These are phyloP conservation scores for Tenualosa ilisha DNA, from an alignment of 2,797 vertebrate species.

Conservation along the genomic window DNA sequence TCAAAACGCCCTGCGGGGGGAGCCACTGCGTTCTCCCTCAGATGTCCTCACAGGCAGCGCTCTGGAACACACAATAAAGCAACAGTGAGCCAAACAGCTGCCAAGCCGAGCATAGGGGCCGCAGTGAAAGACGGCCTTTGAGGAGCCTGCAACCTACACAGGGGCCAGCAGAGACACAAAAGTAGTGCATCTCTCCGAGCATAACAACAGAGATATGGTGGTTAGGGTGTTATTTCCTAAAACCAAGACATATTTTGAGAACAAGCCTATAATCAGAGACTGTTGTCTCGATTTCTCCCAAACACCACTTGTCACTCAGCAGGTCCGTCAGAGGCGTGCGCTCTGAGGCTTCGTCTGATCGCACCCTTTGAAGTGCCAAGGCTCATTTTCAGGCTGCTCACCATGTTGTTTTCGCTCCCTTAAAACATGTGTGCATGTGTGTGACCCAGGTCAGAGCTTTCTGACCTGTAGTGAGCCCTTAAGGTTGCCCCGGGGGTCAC, in stretches of 20 bases:
- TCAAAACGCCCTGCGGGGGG: constrained; percentile 42
- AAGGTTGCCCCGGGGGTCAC: neutral
- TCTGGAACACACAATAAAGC: constrained; percentile 44
- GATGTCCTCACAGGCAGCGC: constrained; percentile 37
- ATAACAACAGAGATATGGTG: constrained; percentile 12
- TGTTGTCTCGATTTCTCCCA: neutral
- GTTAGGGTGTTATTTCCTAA: neutral
- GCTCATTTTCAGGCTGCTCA: constrained; percentile 1
- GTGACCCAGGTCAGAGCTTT: neutral
- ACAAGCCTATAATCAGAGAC: constrained; percentile 12
- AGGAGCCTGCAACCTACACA: constrained; percentile 20
- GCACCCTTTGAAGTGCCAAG: neutral
- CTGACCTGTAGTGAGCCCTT: constrained; percentile 5
- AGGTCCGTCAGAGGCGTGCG: neutral
- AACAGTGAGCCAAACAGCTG: constrained; percentile 21
- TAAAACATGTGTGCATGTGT: neutral
- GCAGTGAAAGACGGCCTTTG: constrained; percentile 23
- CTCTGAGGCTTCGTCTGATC: neutral
- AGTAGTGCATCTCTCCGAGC: neutral
- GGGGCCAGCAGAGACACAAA: neutral
- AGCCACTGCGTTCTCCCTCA: constrained; percentile 46
- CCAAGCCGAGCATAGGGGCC: constrained; percentile 27
- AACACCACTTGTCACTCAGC: constrained; percentile 18
- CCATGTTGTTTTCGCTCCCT: constrained; percentile 10
- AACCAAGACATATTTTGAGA: constrained; percentile 8